phyloP scores from a whole-genome alignment of 2,113 vertebrate genomes.

The Microcebus jonahi region DNA sequence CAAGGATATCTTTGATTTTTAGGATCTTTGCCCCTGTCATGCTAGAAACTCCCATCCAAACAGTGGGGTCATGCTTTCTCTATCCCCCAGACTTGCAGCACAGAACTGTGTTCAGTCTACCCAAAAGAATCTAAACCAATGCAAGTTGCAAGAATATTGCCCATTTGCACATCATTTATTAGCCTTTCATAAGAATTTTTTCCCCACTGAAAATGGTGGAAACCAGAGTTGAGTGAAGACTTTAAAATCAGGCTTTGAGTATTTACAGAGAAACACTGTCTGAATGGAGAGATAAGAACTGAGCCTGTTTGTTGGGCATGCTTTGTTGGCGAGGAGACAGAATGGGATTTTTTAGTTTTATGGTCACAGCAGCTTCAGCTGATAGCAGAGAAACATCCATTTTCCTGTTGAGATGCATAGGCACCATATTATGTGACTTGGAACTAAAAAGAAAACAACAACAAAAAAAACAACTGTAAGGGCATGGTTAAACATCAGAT shows the following conservation, averaged over 20 bases:
- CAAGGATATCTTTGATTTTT: not conserved
- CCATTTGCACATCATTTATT: not conserved
- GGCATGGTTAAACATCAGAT: not conserved
- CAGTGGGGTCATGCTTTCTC: not conserved
- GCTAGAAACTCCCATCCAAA: not conserved
- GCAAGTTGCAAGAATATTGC: not conserved
- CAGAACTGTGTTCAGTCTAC: not conserved
- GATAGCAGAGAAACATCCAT: not conserved
- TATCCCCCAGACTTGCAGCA: not conserved
- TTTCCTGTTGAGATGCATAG: not conserved
- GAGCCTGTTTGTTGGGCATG: not conserved
- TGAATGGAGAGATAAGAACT: not conserved
- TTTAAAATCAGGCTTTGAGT: not conserved
- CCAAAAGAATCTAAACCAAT: not conserved
- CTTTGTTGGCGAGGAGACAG: not conserved
- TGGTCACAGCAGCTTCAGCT: constrained; percentile 13
- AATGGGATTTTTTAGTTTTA: constrained; percentile 27
- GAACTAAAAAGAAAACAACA: not conserved
- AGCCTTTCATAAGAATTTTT: not conserved
- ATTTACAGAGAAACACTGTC: not conserved
- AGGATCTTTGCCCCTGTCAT: not conserved
- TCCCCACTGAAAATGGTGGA: not conserved
- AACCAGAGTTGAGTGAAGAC: not conserved
- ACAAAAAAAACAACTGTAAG: not conserved
- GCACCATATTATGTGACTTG: not conserved